Evolutionary conservation across 2,113 vertebrate genomes (phyloP).

Genomic region (Anhinga anhinga): DNA sequence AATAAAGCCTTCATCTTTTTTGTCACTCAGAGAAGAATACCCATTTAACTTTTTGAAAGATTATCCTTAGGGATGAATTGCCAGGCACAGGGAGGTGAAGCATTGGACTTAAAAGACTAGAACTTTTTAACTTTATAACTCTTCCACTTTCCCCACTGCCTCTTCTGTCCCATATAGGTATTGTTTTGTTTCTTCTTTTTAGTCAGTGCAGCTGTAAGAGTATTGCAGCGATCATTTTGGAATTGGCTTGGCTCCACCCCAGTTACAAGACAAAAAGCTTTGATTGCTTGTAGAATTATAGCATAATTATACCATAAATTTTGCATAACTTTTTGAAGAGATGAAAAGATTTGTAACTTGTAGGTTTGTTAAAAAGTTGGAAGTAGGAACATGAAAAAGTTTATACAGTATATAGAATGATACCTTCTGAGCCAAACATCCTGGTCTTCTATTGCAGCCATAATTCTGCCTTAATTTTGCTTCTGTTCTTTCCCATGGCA

Average conservation of each 20-base stretch:
- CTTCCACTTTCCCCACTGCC: background rate
- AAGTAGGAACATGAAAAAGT: background rate
- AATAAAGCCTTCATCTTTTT: background rate
- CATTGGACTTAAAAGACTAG: background rate
- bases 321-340: constrained; percentile 52
- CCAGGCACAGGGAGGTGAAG: background rate
- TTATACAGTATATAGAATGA: background rate
- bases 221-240: background rate
- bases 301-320: background rate
- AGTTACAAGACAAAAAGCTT: constrained; percentile 43
- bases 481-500: constrained; percentile 51
- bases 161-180: background rate
- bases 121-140: background rate
- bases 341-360: constrained; percentile 33
- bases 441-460: background rate
- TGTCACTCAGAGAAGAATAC: background rate
- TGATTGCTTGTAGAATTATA: constrained; percentile 11
- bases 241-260: background rate
- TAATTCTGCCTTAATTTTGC: constrained; percentile 2
- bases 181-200: background rate
- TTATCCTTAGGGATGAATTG: background rate
- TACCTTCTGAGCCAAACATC: background rate
- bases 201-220: background rate
- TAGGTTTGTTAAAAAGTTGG: constrained; percentile 5
- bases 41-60: background rate